Base-by-base conservation (phyloP, 2,113 vertebrate genomes). In the Sitta europaea region DNA sequence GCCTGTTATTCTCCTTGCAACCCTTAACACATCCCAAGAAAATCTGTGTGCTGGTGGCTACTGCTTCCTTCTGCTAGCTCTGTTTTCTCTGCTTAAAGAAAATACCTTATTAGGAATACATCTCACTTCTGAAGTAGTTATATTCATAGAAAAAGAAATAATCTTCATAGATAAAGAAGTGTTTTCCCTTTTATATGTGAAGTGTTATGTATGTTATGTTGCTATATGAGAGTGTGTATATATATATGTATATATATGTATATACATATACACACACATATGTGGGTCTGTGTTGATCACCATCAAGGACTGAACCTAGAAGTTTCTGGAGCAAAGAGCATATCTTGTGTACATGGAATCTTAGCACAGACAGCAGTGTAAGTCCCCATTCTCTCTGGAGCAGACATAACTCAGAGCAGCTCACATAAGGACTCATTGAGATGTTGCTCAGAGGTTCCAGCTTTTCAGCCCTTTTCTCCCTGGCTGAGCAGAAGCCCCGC, bases 391-490 rank as follows among this genome's bases (percentile, higher is more conserved):
- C 35, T 90, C 42, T 76, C 67, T 63, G 47, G 51, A 77, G 51
- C 20, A n/a, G 74, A 43, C 0, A 0, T 14, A 88, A 53, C 22
- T 45, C 62, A 31, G 25, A 80, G 47, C 66, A 59, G 67, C 63
- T 80, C 68, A 68, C 51, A 33, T 48, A 88, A 63, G 67, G 67
- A 70, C 43, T 58, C 55, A 50, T 3, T 77, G 75, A 96, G 63
- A 63, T 18, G 68, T 22, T 83, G 63, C 42, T 82, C 38, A 42
- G 71, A 65, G 45, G 42, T 62, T 86, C 75, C 90, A 91, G 74
- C 80, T 94, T 70, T 82, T 54, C 47, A 73, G 74, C 48, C 42
- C 71, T 90, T 88, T 88, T 80, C 78, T 88, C 75, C 51, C 43
- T 10, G 27, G 8, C 45, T 47, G 47, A 66, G 62, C 28, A 47